Conservation (phyloP, 2,888 invertebrate genomes). For the Ceriagrion tenellum region DNA sequence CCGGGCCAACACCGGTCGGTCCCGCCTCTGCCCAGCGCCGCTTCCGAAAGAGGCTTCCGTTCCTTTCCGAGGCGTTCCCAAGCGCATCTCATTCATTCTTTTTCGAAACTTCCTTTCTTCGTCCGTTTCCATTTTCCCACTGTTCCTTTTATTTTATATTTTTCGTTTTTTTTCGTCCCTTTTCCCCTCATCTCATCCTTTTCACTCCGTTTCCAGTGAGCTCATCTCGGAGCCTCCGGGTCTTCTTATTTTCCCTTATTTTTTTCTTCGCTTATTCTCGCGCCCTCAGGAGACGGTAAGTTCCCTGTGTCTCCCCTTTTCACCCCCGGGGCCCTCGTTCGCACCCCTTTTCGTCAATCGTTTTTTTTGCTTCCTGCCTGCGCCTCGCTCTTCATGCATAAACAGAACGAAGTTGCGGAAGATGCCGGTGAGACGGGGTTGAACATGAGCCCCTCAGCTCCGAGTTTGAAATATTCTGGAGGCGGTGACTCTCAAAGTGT, state of each 20-base stretch:
- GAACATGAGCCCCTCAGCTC: background rate
- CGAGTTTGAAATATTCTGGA: no score
- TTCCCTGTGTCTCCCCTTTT: background rate
- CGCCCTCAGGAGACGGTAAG: background rate
- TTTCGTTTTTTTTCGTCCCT: background rate
- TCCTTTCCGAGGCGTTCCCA: background rate
- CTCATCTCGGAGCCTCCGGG: constrained; percentile 26
- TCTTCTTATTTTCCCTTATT: background rate
- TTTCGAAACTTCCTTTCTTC: constrained; percentile 20
- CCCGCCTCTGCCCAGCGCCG: background rate
- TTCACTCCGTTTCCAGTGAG: background rate
- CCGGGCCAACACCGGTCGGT: background rate
- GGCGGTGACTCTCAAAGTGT: no score
- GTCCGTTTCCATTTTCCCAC: background rate
- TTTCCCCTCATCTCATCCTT: background rate
- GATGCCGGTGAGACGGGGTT: background rate
- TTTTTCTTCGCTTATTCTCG: background rate
- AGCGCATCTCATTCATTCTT: constrained; percentile 29
- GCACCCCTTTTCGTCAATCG: background rate
- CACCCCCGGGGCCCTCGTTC: background rate
- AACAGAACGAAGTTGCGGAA: background rate
- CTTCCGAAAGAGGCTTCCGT: constrained; percentile 2
- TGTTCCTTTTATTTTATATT: background rate
- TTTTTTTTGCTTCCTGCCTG: background rate
- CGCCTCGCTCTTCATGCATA: background rate